These are phyloP conservation scores for Nibea coibor DNA, from an alignment of 2,113 vertebrate genomes.

Conservation along the genomic window DNA sequence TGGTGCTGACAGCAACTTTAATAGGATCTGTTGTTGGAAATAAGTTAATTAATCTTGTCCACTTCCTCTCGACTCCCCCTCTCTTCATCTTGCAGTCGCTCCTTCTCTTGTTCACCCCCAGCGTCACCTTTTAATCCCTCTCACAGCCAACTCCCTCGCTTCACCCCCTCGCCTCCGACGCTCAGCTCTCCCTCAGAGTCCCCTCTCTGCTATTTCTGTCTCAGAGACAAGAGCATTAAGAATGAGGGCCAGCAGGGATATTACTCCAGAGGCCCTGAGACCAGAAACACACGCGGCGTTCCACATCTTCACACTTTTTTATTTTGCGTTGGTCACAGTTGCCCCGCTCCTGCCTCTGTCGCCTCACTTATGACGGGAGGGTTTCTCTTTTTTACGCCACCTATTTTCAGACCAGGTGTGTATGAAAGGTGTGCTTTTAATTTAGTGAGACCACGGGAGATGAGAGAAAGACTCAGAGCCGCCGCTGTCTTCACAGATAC, in stretches of 20 bases:
- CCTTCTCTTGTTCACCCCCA: not conserved
- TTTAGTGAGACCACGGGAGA: not conserved
- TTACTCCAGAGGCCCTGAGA: conserved; percentile 28
- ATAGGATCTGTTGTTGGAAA: conserved; percentile 66
- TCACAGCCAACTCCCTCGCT: conserved; percentile 29
- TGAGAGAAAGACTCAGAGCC: conserved; percentile 20
- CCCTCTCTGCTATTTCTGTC: conserved; percentile 26
- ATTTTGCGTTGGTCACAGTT: not conserved
- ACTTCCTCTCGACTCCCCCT: conserved; percentile 41
- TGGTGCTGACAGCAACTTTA: conserved; percentile 57
- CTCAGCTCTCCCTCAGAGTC: conserved; percentile 12
- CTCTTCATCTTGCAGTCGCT: conserved; percentile 5
- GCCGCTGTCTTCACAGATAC: conserved; percentile 37
- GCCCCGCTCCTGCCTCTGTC: not conserved
- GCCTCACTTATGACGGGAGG: conserved; percentile 2
- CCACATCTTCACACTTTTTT: conserved; percentile 13
- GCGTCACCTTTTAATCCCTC: conserved; percentile 52
- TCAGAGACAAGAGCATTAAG: conserved; percentile 31
- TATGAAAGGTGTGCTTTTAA: not conserved
- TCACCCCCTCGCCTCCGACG: conserved; percentile 13
- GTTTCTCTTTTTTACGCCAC: not conserved
- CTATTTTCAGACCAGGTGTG: conserved; percentile 28
- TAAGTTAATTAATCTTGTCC: conserved; percentile 72
- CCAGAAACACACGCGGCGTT: conserved; percentile 16
- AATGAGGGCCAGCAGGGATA: conserved; percentile 14